Percentiles rank a stretch among this genome's conserved stretches.
Conservation (phyloP, 2,888 invertebrate species). For the Cotesia congregata region DNA sequence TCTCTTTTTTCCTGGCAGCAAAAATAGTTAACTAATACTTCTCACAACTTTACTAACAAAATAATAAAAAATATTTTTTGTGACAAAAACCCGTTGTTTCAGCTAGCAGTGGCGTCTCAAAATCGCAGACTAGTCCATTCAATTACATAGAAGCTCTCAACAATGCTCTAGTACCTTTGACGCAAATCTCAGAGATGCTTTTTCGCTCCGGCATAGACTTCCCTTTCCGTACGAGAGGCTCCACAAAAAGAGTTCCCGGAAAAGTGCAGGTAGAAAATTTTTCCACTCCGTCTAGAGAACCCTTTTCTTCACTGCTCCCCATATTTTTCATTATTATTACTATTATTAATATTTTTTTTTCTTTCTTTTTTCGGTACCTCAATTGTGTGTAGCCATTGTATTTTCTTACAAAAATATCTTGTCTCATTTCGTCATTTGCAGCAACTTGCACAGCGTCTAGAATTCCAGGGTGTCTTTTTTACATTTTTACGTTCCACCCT, state of each 20-base stretch:
- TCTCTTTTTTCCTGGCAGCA: too few species aligned
- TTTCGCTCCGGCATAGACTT: slow-evolving; percentile 30
- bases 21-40: too few species aligned
- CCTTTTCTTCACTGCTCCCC: slow-evolving; percentile 11
- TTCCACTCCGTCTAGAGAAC: slow-evolving; percentile 22
- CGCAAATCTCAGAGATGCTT: slow-evolving; percentile 20
- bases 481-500: slow-evolving; percentile 11
- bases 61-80: too few species aligned
- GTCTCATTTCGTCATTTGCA: slow-evolving; percentile 26
- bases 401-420: slow-evolving; percentile 41
- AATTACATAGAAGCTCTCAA: not conserved
- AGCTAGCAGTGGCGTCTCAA: not conserved
- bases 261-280: slow-evolving; percentile 22
- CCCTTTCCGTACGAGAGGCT: slow-evolving; percentile 33
- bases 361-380: slow-evolving; percentile 5
- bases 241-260: slow-evolving; percentile 34
- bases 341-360: not conserved
- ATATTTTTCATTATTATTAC: not conserved
- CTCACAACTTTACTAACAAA: too few species aligned
- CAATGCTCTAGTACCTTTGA: slow-evolving; percentile 25
- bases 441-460: not conserved
- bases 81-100: not conserved
- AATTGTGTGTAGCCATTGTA: slow-evolving; percentile 39
- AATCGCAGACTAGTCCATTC: slow-evolving; percentile 1
- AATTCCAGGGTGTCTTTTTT: slow-evolving; percentile 27